Evolutionary conservation across 1,140 invertebrate genomes (phyloP).

Genomic region (Papilio polytes): DNA sequence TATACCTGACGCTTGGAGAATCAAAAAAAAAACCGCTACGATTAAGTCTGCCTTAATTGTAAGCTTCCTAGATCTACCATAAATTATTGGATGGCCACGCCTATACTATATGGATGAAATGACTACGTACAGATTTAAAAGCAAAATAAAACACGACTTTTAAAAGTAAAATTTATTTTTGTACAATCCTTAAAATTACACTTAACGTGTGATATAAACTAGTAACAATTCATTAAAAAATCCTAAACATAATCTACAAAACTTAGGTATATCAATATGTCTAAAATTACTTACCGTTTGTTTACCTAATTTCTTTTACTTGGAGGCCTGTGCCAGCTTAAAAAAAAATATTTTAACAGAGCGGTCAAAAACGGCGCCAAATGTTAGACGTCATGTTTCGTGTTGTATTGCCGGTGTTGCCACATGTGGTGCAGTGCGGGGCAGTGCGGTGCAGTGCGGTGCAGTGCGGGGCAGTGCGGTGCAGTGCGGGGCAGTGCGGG

Average conservation of each 20-base stretch:
- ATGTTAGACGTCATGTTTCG: neutral
- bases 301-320: neutral
- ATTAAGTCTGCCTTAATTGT: too few relatives aligned
- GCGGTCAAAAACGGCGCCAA: neutral
- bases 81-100: too few relatives aligned
- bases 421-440: neutral
- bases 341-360: neutral
- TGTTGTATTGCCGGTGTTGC: neutral
- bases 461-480: too few relatives aligned
- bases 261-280: constrained; percentile 28
- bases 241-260: constrained; percentile 36
- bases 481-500: too few relatives aligned
- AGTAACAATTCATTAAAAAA: neutral
- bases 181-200: constrained; percentile 37
- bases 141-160: constrained; percentile 33
- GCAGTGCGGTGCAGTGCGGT: too few relatives aligned
- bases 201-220: constrained; percentile 17
- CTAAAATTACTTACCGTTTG: constrained; percentile 34
- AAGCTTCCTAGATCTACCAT: too few relatives aligned
- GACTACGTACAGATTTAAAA: neutral
- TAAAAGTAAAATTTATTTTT: constrained; percentile 28
- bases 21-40: too few relatives aligned
- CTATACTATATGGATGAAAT: too few relatives aligned
- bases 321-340: neutral
- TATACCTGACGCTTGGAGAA: neutral